Evolutionary conservation across 2,113 vertebrate species (phyloP), one percentile per base, ranked within the genome.

Genomic region (Peromyscus leucopus): DNA sequence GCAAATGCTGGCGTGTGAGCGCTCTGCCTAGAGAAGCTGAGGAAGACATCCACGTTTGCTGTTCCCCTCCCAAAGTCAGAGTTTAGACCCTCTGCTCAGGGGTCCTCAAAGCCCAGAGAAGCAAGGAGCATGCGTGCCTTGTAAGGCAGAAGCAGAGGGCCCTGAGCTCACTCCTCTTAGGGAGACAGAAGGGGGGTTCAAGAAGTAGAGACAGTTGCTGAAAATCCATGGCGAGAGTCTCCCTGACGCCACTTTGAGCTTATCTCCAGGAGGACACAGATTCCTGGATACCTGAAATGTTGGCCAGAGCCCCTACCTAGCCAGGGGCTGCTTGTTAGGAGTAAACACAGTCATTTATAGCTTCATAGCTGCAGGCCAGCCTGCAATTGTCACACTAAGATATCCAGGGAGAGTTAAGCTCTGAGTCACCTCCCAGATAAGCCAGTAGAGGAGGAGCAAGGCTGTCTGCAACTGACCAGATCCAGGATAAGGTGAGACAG

Each of bases 1-100:
- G 99, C 98, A 98, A 99, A 98, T 96, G 98, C 95, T 95, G 96
- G 98, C 98, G 96, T 61, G 93, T 55, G 95, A 97, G 96, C 46
- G 84, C 96, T 39, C 16, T 74, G 96, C 80, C 92, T 39, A 83
- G 89, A 97, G 98, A 82, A 55, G 65, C 59, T 4, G 28, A 1
- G 75, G 51, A 13, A 92, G 85, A 48, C 84, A 42, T 59, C 57
- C 15, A 3, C 75, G 55, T 74, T 87, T 46, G 55, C 95, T 22
- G 31, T 16, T 57, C 80, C 95, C 96, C 24, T 79, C 74, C 88
- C 67, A 0, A 0, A 31, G 87, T 51, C 3, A 42, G 55, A 61
- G 89, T 8, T 65, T 79, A 57, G 84, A 36, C 10, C 22, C 9
- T 46, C 67, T 26, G 26, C 59, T 26, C 26, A 15, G 36, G 33